phyloP scores from a whole-genome alignment of 2,113 vertebrate species.

The Polyodon spathula region DNA sequence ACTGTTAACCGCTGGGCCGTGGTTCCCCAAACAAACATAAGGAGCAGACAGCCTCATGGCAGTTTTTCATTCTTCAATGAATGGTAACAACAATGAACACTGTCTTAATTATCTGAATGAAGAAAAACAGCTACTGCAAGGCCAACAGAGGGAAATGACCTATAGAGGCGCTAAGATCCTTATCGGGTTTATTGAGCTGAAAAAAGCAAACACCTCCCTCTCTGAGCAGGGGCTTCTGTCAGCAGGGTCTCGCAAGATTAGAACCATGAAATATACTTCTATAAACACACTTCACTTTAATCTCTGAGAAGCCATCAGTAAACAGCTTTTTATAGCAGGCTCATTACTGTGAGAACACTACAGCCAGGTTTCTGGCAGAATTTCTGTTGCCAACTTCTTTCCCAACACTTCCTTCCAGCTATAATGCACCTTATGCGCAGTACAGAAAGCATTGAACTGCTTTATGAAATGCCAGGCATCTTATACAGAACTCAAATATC shows the following conservation, averaged over 20 bases:
- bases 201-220: constrained; percentile 1
- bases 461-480: no score
- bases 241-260: neutral
- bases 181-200: constrained; percentile 12
- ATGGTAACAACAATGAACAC: constrained; percentile 2
- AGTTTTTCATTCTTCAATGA: neutral
- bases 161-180: neutral
- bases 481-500: no score
- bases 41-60: neutral
- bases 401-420: neutral
- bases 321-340: constrained; percentile 5
- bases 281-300: constrained; percentile 8
- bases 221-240: constrained; percentile 1
- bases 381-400: neutral
- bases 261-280: constrained; percentile 5
- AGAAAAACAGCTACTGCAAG: constrained; percentile 2
- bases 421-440: neutral
- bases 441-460: neutral
- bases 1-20: neutral
- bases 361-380: neutral
- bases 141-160: neutral
- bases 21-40: neutral
- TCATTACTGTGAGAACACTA: neutral
- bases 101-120: neutral
- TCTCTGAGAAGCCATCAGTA: constrained; percentile 1